These are phyloP conservation scores for Tetraneura akinire DNA, from an alignment of 1,140 invertebrate genomes.

Conservation along the genomic window DNA sequence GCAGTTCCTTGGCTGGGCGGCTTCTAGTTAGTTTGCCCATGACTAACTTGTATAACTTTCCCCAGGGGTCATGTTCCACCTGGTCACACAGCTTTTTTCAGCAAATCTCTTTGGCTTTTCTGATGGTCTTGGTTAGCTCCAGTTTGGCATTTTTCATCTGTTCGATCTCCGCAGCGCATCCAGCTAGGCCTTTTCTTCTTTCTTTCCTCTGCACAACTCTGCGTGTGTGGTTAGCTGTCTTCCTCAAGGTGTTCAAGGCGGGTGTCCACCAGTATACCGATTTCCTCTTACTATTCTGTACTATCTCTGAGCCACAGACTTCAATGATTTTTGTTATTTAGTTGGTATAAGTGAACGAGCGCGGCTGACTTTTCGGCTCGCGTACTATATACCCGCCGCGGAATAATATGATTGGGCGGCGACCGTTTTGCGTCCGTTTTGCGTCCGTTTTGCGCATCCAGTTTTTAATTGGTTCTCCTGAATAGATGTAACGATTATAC, in stretches of 20 bases:
- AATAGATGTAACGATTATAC: no score
- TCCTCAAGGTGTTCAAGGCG: neutral
- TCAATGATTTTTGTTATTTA: no score
- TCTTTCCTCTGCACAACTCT: neutral
- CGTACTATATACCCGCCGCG: no score
- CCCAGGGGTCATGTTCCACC: neutral
- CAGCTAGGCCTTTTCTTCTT: neutral
- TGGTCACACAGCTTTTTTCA: slow-evolving; percentile 1
- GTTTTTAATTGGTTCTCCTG: no score
- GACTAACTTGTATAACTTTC: no score
- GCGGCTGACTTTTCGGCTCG: no score
- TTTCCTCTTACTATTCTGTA: neutral
- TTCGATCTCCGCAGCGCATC: neutral
- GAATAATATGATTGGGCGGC: no score
- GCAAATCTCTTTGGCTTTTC: neutral
- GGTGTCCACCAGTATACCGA: neutral
- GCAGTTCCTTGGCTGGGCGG: no score
- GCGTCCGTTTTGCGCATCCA: no score
- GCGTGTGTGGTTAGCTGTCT: neutral
- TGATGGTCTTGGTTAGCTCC: neutral
- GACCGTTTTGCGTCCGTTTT: no score
- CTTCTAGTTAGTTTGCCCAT: no score
- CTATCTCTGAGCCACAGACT: neutral
- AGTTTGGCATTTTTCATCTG: neutral
- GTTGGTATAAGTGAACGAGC: no score